Evolutionary conservation across 2,888 invertebrate species (phyloP).

Genomic region (Ecliptopera silaceata): DNA sequence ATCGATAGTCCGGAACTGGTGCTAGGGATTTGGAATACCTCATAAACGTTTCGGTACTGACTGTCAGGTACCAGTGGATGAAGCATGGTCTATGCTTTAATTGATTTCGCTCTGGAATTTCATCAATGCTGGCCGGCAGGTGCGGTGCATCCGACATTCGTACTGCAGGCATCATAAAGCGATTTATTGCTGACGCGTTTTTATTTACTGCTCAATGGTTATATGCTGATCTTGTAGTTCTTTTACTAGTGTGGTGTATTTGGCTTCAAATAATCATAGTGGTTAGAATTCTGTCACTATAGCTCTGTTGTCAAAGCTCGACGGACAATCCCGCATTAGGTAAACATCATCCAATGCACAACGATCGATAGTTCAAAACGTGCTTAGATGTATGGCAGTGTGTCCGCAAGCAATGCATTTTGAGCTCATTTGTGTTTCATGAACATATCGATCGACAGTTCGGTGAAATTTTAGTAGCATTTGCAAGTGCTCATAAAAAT

Average conservation of each 20-base stretch:
- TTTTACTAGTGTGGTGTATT: no score
- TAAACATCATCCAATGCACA: neutral
- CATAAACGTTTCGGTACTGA: slow-evolving; percentile 4
- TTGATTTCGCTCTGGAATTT: slow-evolving; percentile 32
- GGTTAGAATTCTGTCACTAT: no score
- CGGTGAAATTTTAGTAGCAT: slow-evolving; percentile 4
- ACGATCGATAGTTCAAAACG: neutral
- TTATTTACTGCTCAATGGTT: no score
- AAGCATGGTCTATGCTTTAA: slow-evolving; percentile 26
- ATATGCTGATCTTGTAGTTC: no score
- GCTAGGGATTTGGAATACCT: slow-evolving; percentile 2
- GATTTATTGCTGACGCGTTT: slow-evolving; percentile 19
- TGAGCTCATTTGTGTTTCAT: slow-evolving; percentile 13
- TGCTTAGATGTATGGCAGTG: slow-evolving; percentile 5
- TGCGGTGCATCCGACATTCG: slow-evolving; percentile 18
- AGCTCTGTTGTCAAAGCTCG: neutral
- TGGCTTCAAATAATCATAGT: no score
- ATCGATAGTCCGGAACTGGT: neutral
- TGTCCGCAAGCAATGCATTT: slow-evolving; percentile 9
- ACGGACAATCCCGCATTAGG: neutral
- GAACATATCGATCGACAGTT: slow-evolving; percentile 5
- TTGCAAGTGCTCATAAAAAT: neutral
- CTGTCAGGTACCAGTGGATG: slow-evolving; percentile 3
- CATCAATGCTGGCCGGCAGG: slow-evolving; percentile 17
- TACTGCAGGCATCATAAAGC: slow-evolving; percentile 3